Evolutionary conservation across 2,888 invertebrate species (phyloP), one percentile per base, ranked within the genome.

Genomic region (Drosophila infuscata): DNA sequence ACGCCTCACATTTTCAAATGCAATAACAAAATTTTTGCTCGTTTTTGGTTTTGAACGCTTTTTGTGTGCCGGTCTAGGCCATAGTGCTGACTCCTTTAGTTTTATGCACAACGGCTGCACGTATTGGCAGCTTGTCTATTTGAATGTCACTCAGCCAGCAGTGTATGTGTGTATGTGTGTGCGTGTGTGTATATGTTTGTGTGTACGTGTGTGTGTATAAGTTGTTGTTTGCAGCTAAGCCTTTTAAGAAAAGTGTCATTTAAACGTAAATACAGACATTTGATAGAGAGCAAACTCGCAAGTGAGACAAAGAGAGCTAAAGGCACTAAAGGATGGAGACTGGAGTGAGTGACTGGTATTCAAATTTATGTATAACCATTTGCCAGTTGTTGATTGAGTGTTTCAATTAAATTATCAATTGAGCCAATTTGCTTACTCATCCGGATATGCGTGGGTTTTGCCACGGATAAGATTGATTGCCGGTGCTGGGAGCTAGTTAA

Each of bases 241-340:
- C 83, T 87, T 86, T 87, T 86, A 84, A 86, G 86, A 81, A 88
- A 86, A 88, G 89, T 83, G 87, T 79, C 89, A 87, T 87, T 88
- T 88, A 87, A 89, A 87, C 89, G 84, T 89, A 88, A 88, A 87
- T 84, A 87, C 81, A 88, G 86, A 87, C 86, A 88, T 83, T 83
- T 83, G 81, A 79, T 20, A 17, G 51, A 68, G 68, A 65, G 71
- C 58, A 76, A 76, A 65, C 60, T 41, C 29, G 29, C 32, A 62
- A 41, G 25, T 46, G 60, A 38, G 56, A 20, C 32, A 17, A 32
- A 49, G 17, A 29, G 8, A 51, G 30, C 25, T 0, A 20, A 38
- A 5, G 20, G 17, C 9, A 5, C 4, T 25, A 25, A 25, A 25
- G 11, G 29, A 30, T 48, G 46, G 43, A 52, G 62, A 61, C 49